Conservation (phyloP, 2,888 invertebrate species). For the Sinotaia quadrata region DNA sequence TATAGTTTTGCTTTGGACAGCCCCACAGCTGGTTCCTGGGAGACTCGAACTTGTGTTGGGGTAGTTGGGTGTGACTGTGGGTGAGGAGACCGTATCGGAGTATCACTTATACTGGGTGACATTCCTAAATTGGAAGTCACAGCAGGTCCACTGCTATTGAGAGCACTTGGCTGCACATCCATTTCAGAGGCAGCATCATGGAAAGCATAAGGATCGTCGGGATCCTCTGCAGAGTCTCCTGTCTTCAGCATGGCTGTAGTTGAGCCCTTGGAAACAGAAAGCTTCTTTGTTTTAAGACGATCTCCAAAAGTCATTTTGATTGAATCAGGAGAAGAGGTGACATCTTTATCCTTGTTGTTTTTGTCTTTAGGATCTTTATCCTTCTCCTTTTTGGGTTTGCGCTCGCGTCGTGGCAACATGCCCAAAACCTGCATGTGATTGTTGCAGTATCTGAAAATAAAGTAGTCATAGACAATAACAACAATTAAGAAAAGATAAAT, state of each 20-base stretch:
- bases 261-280: constrained; percentile 10
- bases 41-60: constrained; percentile 13
- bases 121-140: background rate
- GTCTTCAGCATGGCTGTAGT: constrained; percentile 37
- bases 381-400: constrained; percentile 59
- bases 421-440: constrained; percentile 74
- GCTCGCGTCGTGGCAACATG: constrained; percentile 63
- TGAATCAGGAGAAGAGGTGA: constrained; percentile 31
- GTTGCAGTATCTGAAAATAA: constrained; percentile 71
- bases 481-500: too few species aligned
- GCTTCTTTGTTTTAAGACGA: constrained; percentile 52
- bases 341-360: constrained; percentile 34
- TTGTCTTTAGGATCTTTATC: constrained; percentile 37
- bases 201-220: constrained; percentile 67
- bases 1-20: constrained; percentile 66
- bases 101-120: constrained; percentile 31
- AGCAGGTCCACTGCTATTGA: background rate
- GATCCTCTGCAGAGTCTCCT: constrained; percentile 47
- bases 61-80: constrained; percentile 21
- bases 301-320: constrained; percentile 56
- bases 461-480: background rate
- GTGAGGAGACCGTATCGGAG: constrained; percentile 32
- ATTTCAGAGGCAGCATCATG: constrained; percentile 49
- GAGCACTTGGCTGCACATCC: background rate
- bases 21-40: constrained; percentile 1